phyloP scores from a whole-genome alignment of 2,888 invertebrate genomes.

The Cerastoderma edule region DNA sequence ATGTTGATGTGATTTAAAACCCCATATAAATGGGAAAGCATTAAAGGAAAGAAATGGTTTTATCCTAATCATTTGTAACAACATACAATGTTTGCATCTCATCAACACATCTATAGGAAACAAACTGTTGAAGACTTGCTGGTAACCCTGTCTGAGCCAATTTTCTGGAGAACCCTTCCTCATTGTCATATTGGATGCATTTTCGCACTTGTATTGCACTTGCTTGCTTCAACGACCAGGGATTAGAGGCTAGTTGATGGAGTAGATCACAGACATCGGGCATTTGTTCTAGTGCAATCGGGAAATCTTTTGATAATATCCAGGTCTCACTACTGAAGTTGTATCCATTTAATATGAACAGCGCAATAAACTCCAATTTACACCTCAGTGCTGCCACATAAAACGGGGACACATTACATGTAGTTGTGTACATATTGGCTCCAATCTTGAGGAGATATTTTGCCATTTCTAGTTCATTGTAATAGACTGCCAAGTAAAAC shows the following conservation, averaged over 20 bases:
- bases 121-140: constrained; percentile 13
- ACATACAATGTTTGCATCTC: background rate
- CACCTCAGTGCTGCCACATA: constrained; percentile 71
- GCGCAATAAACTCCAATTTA: constrained; percentile 59
- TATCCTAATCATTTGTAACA: no score
- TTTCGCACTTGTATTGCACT: constrained; percentile 60
- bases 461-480: constrained; percentile 71
- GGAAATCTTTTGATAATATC: constrained; percentile 62
- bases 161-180: background rate
- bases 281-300: constrained; percentile 55
- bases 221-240: constrained; percentile 56
- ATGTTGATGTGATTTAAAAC: no score
- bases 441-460: constrained; percentile 70
- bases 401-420: constrained; percentile 68
- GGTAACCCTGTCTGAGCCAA: constrained; percentile 17
- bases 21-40: no score
- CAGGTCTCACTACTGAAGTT: constrained; percentile 68
- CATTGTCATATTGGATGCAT: constrained; percentile 2
- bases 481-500: constrained; percentile 75
- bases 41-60: no score
- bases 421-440: constrained; percentile 70
- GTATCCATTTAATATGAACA: constrained; percentile 73
- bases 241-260: constrained; percentile 54
- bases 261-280: constrained; percentile 56
- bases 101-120: constrained; percentile 8